Percentiles rank a stretch among this genome's conserved stretches.
Conservation (phyloP, 2,113 vertebrate genomes). For the Chloroceryle aenea region DNA sequence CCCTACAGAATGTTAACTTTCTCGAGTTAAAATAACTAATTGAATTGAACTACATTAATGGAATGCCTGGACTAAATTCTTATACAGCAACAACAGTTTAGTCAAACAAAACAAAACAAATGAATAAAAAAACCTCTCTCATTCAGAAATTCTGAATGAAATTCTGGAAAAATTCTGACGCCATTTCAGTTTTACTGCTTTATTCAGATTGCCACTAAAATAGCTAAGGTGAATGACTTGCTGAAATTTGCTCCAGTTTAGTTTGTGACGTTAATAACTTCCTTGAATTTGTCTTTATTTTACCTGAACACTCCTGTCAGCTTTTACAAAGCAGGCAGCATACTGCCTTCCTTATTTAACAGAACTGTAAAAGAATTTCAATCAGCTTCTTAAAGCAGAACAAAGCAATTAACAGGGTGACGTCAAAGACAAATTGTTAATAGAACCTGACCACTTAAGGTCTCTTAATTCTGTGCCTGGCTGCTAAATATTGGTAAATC, state of each 20-base stretch:
- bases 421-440: constrained; percentile 38
- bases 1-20: not conserved
- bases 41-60: not conserved
- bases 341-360: not conserved
- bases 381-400: constrained; percentile 13
- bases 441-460: not conserved
- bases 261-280: not conserved
- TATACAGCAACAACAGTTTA: too few species aligned
- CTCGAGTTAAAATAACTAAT: not conserved
- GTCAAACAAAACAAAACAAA: not conserved
- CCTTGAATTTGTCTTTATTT: not conserved
- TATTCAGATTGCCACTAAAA: not conserved
- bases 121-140: not conserved
- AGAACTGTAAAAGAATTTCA: not conserved
- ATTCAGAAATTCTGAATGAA: not conserved
- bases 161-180: not conserved
- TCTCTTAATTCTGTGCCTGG: constrained; percentile 24
- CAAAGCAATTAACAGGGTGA: constrained; percentile 5
- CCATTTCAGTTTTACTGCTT: not conserved
- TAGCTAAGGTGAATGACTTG: not conserved
- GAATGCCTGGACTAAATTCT: not conserved
- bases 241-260: not conserved
- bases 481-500: constrained; percentile 35
- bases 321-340: not conserved
- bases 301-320: not conserved